Evolutionary conservation across 2,113 vertebrate species (phyloP).

Genomic region (Paedocypris sp.): DNA sequence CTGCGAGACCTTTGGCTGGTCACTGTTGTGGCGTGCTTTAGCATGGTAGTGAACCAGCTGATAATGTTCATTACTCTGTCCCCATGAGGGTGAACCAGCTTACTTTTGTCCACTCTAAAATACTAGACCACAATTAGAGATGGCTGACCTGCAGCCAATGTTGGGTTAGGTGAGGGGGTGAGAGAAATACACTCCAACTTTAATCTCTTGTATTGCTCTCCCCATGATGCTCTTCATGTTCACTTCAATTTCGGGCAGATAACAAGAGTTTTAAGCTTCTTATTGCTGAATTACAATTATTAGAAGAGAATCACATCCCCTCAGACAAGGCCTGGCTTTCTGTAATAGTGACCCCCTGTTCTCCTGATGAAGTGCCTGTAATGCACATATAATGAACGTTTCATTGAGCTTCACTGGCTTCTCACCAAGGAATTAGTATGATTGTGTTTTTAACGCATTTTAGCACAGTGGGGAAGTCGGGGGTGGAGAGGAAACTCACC

Average conservation of each 20-base stretch:
- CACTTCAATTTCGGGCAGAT: slow-evolving; percentile 33
- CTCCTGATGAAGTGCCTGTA: slow-evolving; percentile 46
- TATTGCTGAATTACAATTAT: slow-evolving; percentile 59
- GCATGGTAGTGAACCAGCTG: slow-evolving; percentile 51
- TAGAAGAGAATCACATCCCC: slow-evolving; percentile 35
- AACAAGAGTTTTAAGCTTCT: slow-evolving; percentile 52
- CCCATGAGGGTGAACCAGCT: slow-evolving; percentile 38
- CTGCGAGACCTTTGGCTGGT: slow-evolving; percentile 20
- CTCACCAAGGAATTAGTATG: slow-evolving; percentile 40
- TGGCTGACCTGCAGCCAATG: slow-evolving; percentile 63
- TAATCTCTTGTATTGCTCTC: slow-evolving; percentile 58
- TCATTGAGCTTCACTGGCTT: slow-evolving; percentile 40
- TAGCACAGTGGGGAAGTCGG: too few relatives aligned
- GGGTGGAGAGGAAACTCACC: too few relatives aligned
- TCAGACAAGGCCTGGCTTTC: slow-evolving; percentile 10
- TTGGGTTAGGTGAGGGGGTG: slow-evolving; percentile 35
- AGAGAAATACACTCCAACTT: slow-evolving; percentile 37
- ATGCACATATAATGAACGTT: slow-evolving; percentile 50
- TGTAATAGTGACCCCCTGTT: slow-evolving; percentile 24
- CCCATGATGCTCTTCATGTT: slow-evolving; percentile 51
- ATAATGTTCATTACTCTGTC: slow-evolving; percentile 64
- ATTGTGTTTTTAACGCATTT: slow-evolving; percentile 32
- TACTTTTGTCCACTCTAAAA: slow-evolving; percentile 51
- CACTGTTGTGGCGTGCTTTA: slow-evolving; percentile 37
- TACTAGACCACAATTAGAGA: slow-evolving; percentile 51